Conservation (phyloP, 2,888 invertebrate genomes). For the Caenorhabditis doughertyi region DNA sequence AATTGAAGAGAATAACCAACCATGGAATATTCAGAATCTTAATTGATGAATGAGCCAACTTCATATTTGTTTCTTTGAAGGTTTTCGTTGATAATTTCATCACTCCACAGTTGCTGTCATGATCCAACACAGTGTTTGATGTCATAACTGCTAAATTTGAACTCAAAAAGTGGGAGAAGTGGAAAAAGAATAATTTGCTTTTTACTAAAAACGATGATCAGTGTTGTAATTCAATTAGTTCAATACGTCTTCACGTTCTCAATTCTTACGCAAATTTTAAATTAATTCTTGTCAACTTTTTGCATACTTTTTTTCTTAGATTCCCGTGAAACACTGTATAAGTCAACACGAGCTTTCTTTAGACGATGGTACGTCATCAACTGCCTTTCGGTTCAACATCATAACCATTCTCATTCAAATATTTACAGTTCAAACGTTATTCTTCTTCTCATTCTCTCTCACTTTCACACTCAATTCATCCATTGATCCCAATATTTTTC, state of each 20-base stretch:
- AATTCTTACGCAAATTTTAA: too few species aligned
- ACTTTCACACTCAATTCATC: not conserved
- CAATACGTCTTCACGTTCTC: too few species aligned
- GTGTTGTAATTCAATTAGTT: too few species aligned
- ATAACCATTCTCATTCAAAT: conserved; percentile 17
- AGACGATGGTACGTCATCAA: not conserved
- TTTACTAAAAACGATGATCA: too few species aligned
- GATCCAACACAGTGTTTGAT: not conserved
- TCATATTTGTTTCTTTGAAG: not conserved
- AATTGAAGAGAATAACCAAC: conserved; percentile 8
- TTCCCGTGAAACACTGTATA: too few species aligned
- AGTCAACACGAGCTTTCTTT: too few species aligned
- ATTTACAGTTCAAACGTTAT: conserved; percentile 48
- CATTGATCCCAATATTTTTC: conserved; percentile 1
- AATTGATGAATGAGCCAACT: not conserved
- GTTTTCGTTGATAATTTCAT: not conserved
- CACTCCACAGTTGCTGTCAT: conserved; percentile 1
- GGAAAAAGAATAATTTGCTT: not conserved
- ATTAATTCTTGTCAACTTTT: too few species aligned
- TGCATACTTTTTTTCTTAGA: too few species aligned
- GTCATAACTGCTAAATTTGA: not conserved
- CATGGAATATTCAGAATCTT: conserved; percentile 35
- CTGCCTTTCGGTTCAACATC: not conserved
- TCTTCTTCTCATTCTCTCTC: too few species aligned
- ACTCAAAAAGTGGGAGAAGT: not conserved